Base-by-base conservation (phyloP, 1,140 invertebrate genomes). In the Atopsyche davidsoni region DNA sequence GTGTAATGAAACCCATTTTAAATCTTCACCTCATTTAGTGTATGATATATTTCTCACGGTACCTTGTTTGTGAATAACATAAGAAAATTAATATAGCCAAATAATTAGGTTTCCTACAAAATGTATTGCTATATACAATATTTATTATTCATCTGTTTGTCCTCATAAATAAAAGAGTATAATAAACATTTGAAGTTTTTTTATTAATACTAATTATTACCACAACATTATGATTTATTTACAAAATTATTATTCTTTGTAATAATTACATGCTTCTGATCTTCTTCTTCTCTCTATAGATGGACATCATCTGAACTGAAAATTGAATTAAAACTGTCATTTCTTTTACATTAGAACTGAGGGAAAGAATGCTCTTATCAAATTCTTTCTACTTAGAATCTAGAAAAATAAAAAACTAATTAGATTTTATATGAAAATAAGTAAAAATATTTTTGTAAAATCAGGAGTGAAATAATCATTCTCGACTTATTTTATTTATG, bases 241-340 rank as follows among this genome's bases (percentile, higher is more conserved):
- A 28, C 16, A 44, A 9, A 44, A n/a, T 13, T 44, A 13, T 21
- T 25, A 4, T 3, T 32, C 9, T 7, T 25, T 24, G 14, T 18
- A 35, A 34, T 11, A 35, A 19, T 36, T 60, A 67, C 45, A 68
- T 70, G 52, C 82, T 84, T 52, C 75, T 75, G 34, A 86, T 71
- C 66, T 78, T 83, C 64, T 79, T 85, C 50, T 65, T 68, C 59
- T 86, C 84, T 52, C 70, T 77, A 55, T 86, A 86, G 0, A 86
- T 46, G 13, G 73, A 47, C 24, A 32, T 35, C 46, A 47, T 41
- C 43, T 35, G 17, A 34, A 57, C 50, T 57, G 45, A n/a, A n/a
- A n/a, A n/a, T n/a, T n/a, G n/a, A n/a, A n/a, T n/a, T n/a, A n/a
- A n/a, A n/a, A n/a, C n/a, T n/a, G n/a, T n/a, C n/a, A n/a, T n/a